phyloP scores from a whole-genome alignment of 2,113 vertebrate species.

The Formicarius rufipectus region DNA sequence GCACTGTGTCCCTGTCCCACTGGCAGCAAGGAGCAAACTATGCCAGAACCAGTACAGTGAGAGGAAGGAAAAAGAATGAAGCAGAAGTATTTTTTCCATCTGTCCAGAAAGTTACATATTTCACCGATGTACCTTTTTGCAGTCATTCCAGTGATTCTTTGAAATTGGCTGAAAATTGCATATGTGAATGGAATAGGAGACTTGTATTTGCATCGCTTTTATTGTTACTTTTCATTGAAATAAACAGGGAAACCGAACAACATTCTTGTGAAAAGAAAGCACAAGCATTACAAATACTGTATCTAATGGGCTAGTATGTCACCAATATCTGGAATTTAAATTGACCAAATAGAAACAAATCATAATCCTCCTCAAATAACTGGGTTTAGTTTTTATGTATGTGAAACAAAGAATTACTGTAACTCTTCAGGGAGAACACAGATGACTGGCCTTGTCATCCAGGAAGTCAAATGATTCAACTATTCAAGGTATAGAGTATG shows the following conservation, averaged over 20 bases:
- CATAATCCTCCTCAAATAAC: background rate
- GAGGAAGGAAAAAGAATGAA: background rate
- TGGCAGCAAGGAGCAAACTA: background rate
- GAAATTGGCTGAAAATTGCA: background rate
- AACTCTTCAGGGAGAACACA: background rate
- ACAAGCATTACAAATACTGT: background rate
- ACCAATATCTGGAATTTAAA: background rate
- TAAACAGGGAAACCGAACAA: background rate
- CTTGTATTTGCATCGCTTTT: background rate
- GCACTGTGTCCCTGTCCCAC: fast-evolving
- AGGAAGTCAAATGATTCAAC: background rate
- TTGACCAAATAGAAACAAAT: background rate
- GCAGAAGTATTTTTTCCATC: background rate
- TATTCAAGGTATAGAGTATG: background rate
- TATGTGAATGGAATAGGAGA: background rate
- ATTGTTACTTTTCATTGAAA: background rate
- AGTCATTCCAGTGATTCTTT: background rate
- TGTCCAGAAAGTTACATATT: background rate
- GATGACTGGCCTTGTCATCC: background rate
- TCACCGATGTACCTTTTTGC: background rate
- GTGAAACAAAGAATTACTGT: background rate
- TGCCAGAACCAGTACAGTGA: background rate
- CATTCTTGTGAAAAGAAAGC: background rate
- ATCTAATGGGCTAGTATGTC: background rate
- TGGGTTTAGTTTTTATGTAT: background rate